Conservation (phyloP, 2,888 invertebrate species). For the Drosophila histrio region DNA sequence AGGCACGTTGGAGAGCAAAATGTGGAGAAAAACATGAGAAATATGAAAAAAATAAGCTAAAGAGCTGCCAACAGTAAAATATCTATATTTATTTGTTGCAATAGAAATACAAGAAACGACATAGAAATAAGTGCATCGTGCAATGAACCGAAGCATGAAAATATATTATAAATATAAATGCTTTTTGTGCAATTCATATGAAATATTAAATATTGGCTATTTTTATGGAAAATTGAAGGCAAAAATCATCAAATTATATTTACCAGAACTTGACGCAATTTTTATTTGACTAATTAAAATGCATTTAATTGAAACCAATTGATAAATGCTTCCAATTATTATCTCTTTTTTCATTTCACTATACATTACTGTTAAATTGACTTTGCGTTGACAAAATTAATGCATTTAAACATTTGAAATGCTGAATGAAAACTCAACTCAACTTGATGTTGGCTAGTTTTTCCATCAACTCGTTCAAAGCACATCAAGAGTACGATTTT, state of each 20-base stretch:
- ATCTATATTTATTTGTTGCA: constrained; percentile 16
- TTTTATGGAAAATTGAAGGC: not conserved
- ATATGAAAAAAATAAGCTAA: not conserved
- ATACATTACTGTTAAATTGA: not conserved
- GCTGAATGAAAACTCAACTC: not conserved
- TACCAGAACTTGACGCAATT: not conserved
- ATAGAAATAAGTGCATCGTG: constrained; percentile 24
- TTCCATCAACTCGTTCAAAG: constrained; percentile 32
- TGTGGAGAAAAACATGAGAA: constrained; percentile 4
- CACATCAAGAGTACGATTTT: constrained; percentile 20
- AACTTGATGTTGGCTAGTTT: constrained; percentile 11
- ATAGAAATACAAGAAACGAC: constrained; percentile 4
- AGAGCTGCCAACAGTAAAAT: constrained; percentile 13
- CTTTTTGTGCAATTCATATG: not conserved
- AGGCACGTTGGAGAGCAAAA: constrained; percentile 32
- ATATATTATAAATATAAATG: not conserved
- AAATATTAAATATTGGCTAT: not conserved
- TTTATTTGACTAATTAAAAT: not conserved
- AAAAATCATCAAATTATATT: not conserved
- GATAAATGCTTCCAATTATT: constrained; percentile 4
- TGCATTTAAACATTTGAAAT: constrained; percentile 24
- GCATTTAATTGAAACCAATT: not conserved
- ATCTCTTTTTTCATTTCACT: not conserved
- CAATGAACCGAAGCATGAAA: constrained; percentile 24
- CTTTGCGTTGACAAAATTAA: not conserved